Conservation (phyloP, 2,888 invertebrate species). For the Ditylenchus weischeri region DNA sequence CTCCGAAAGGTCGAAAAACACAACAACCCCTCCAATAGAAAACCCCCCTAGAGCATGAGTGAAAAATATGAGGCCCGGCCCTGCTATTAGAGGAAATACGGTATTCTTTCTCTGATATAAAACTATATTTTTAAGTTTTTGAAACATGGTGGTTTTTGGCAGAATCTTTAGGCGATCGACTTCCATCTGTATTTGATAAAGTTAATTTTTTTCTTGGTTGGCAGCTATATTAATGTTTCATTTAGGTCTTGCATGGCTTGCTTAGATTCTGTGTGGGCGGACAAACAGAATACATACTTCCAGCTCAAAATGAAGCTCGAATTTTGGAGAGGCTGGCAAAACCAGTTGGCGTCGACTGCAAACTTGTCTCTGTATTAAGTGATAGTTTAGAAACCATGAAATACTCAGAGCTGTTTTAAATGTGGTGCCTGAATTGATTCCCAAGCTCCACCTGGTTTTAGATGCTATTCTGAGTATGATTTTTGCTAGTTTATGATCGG, state of each 20-base stretch:
- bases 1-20: too few relatives aligned
- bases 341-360: not conserved
- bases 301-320: not conserved
- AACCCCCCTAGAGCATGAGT: too few relatives aligned
- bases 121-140: constrained; percentile 1
- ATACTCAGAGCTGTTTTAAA: not conserved
- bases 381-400: not conserved
- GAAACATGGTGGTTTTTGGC: constrained; percentile 1
- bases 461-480: not conserved
- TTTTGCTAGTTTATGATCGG: not conserved
- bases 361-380: not conserved
- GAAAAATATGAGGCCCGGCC: too few relatives aligned
- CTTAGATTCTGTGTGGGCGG: constrained; percentile 9
- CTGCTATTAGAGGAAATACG: too few relatives aligned
- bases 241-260: not conserved
- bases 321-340: not conserved
- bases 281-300: constrained; percentile 1
- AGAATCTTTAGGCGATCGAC: not conserved
- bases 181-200: not conserved
- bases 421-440: not conserved
- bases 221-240: not conserved
- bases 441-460: not conserved
- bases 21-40: too few relatives aligned
- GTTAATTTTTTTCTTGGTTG: not conserved
- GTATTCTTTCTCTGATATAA: too few relatives aligned